These are phyloP conservation scores for Scaptomyza parva DNA, from an alignment of 2,888 invertebrate genomes.

Conservation along the genomic window DNA sequence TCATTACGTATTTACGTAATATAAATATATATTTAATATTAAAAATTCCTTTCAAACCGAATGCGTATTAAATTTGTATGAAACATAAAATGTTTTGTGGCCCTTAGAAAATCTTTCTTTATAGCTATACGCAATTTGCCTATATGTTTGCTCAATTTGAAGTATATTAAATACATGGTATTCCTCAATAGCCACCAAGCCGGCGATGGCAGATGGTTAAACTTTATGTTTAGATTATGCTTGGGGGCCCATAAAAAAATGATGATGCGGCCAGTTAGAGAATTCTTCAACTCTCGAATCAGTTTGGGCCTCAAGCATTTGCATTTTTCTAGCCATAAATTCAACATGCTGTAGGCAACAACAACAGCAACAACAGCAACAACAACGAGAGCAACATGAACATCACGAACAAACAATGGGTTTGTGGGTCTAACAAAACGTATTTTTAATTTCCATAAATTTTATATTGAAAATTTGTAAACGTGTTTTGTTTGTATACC, in stretches of 20 bases:
- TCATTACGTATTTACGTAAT: neutral
- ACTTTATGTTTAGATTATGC: constrained; percentile 18
- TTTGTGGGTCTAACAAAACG: constrained; percentile 41
- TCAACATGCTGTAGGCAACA: constrained; percentile 55
- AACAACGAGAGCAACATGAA: constrained; percentile 12
- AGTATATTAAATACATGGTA: constrained; percentile 29
- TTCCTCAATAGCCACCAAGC: constrained; percentile 1
- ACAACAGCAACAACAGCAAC: constrained; percentile 9
- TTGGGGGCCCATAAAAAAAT: constrained; percentile 38
- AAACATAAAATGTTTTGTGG: neutral
- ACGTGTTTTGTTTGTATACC: constrained; percentile 41
- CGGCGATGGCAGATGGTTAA: constrained; percentile 39
- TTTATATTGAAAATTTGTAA: constrained; percentile 65
- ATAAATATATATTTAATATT: neutral
- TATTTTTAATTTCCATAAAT: constrained; percentile 73
- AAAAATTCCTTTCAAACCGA: neutral
- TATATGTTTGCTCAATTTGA: constrained; percentile 3
- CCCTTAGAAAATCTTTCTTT: constrained; percentile 1
- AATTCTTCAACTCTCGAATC: constrained; percentile 31
- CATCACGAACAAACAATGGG: constrained; percentile 14
- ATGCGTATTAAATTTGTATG: neutral
- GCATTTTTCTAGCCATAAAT: constrained; percentile 59
- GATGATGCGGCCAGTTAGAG: constrained; percentile 27
- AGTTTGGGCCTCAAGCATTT: constrained; percentile 43
- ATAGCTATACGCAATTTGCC: constrained; percentile 1